A percentile compares a stretch with the other conserved stretches of the same genome.
phyloP scores from a whole-genome alignment of 2,797 vertebrate genomes.

The Tragopan temminckii region DNA sequence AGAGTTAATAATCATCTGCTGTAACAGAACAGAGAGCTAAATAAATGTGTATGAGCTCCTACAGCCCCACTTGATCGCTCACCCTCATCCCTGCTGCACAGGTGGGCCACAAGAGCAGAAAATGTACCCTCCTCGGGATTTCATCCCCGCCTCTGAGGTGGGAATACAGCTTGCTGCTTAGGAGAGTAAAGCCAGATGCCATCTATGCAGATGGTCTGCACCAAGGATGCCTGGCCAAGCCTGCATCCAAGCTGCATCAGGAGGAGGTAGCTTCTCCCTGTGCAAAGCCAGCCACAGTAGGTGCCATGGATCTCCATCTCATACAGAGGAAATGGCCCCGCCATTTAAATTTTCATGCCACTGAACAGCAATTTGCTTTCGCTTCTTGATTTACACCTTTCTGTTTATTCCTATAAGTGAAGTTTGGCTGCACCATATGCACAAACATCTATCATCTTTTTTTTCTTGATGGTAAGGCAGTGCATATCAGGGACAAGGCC shows the following conservation, averaged over 20 bases:
- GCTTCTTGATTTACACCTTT: conserved; percentile 51
- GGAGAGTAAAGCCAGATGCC: not conserved
- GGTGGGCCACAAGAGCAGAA: not conserved
- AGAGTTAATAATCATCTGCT: conserved; percentile 7
- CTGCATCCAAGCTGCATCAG: not conserved
- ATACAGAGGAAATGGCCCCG: not conserved
- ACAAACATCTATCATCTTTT: conserved; percentile 48
- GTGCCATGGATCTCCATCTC: not conserved
- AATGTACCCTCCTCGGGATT: not conserved
- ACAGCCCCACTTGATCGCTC: not conserved
- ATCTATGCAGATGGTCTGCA: not conserved
- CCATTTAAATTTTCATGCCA: not conserved
- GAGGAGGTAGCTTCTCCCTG: not conserved
- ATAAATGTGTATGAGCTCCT: not conserved
- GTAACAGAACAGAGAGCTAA: not conserved
- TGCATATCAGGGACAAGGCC: conserved; percentile 13
- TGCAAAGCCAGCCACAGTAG: not conserved
- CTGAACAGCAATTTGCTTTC: not conserved
- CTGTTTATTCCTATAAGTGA: conserved; percentile 53
- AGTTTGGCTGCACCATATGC: conserved; percentile 47
- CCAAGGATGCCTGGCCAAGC: not conserved
- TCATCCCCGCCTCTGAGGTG: not conserved
- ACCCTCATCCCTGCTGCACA: not conserved
- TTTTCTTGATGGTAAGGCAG: not conserved
- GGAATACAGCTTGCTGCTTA: not conserved